Evolutionary conservation across 2,888 invertebrate genomes (phyloP), one percentile per base, ranked within the genome.

Genomic region (Choristoneura rosaceana): DNA sequence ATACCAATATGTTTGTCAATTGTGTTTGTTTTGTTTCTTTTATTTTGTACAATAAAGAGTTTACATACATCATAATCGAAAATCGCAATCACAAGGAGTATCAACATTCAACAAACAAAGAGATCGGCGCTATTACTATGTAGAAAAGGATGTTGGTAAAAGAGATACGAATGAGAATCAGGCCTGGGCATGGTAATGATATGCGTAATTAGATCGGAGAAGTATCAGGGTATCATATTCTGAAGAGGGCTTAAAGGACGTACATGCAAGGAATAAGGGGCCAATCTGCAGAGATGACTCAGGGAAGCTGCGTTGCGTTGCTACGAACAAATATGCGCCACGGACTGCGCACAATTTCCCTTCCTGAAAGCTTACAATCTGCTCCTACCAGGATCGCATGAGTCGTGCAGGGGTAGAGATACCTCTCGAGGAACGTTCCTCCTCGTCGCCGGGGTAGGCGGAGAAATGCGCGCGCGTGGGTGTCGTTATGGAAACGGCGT

Each of bases 291-390:
- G 17, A 52, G 52, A 52, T 14, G 14, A 52, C 15, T 52, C 15
- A n/a, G 8, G 68, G 38, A 33, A 14, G 63, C 25, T 59, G 71
- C 55, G 55, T 47, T 61, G 43, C 59, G 34, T 4, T 34, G 34
- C 34, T 38, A 45, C 34, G 79, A 78, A 75, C 79, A 80, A 82
- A 79, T 82, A 82, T 85, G 84, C 81, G 83, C 78, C 76, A 70
- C 74, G 78, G 81, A 82, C 78, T 83, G 82, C 80, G 82, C 77
- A 82, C 80, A 80, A 80, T 84, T 90, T 88, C 86, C 89, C 93
- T 95, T 96, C 95, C 96, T 96, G 96, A 96, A 95, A 96, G 95
- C 95, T 94, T 92, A 94, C 93, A 94, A 95, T 95, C 95, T 95
- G 94, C 90, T 90, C 84, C 83, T 85, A 95, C 86, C 86, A 95